phyloP scores from a whole-genome alignment of 37 sponge, comb jelly and placozoan species.

The Geodia barretti region DNA sequence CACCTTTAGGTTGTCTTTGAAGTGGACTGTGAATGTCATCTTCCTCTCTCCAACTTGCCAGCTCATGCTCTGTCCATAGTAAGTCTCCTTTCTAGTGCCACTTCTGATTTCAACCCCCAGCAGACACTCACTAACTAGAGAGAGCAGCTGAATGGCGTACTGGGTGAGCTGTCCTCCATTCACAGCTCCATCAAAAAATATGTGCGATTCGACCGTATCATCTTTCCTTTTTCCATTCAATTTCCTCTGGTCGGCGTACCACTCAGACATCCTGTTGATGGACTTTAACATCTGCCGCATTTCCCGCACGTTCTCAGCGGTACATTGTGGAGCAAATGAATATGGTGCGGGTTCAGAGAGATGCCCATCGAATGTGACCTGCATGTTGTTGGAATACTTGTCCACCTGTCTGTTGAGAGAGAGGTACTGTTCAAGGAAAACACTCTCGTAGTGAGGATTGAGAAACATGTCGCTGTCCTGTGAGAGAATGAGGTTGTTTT shows the following conservation, averaged over 20 bases:
- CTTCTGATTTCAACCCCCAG: slow-evolving; percentile 36
- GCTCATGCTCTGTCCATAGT: slow-evolving; percentile 69
- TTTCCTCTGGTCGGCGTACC: neutral
- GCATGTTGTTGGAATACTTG: neutral
- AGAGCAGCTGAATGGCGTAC: slow-evolving; percentile 77
- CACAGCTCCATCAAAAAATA: slow-evolving; percentile 84
- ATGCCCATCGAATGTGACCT: neutral
- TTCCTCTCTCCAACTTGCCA: slow-evolving; percentile 28
- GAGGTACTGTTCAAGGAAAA: slow-evolving; percentile 72
- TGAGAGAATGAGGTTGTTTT: slow-evolving; percentile 55
- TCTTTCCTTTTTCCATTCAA: slow-evolving; percentile 3
- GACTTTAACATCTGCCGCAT: slow-evolving; percentile 83
- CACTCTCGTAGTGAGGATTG: slow-evolving; percentile 69
- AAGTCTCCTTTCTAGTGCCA: slow-evolving; percentile 55
- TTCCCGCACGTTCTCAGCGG: slow-evolving; percentile 65
- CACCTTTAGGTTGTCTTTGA: slow-evolving; percentile 77
- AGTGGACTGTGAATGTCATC: slow-evolving; percentile 75
- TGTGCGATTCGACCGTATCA: slow-evolving; percentile 72
- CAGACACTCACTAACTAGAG: slow-evolving; percentile 61
- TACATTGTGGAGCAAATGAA: slow-evolving; percentile 94
- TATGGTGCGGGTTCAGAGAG: slow-evolving; percentile 18
- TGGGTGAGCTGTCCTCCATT: slow-evolving; percentile 57
- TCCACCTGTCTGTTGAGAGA: slow-evolving; percentile 64
- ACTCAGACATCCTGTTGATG: slow-evolving; percentile 55
- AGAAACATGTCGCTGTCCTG: slow-evolving; percentile 76